A percentile compares a stretch with the other conserved stretches of the same genome.
These are phyloP conservation scores for Zonotrichia albicollis DNA, from an alignment of 2,797 vertebrate species.

Conservation along the genomic window DNA sequence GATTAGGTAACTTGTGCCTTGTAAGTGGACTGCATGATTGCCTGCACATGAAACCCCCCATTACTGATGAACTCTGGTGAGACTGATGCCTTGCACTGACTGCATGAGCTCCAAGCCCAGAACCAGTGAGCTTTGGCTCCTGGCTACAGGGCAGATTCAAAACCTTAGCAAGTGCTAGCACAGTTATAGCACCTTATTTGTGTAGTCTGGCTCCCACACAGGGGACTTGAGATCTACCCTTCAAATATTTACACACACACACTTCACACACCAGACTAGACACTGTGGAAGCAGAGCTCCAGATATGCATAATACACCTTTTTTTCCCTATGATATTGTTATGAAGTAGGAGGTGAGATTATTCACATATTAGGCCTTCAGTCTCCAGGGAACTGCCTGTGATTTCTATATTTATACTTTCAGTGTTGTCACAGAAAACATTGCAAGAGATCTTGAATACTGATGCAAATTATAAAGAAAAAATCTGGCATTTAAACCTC, in stretches of 20 bases:
- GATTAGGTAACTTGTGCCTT: not conserved
- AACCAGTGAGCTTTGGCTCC: not conserved
- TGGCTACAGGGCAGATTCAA: not conserved
- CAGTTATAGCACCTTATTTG: not conserved
- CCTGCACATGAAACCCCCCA: not conserved
- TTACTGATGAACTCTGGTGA: not conserved
- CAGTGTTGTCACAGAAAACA: conserved; percentile 29
- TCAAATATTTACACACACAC: conserved; percentile 51
- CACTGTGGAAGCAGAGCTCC: conserved; percentile 4
- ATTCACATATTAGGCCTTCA: conserved; percentile 58
- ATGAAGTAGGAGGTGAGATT: conserved; percentile 61
- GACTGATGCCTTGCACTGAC: not conserved
- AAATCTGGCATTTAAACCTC: not conserved
- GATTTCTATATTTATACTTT: conserved; percentile 49
- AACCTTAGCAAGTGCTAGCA: not conserved
- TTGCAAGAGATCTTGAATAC: conserved; percentile 18
- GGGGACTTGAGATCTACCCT: conserved; percentile 19
- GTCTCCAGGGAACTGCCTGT: conserved; percentile 45
- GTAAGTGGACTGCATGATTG: not conserved
- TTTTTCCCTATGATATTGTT: conserved; percentile 15
- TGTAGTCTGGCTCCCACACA: not conserved
- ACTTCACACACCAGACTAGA: conserved; percentile 40
- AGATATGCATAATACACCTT: conserved; percentile 19
- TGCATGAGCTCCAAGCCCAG: rapidly evolving
- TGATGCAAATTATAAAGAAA: not conserved